Percentiles rank a stretch among this genome's conserved stretches.
These are phyloP conservation scores for Bombus balteatus DNA, from an alignment of 1,140 invertebrate genomes.

Conservation along the genomic window DNA sequence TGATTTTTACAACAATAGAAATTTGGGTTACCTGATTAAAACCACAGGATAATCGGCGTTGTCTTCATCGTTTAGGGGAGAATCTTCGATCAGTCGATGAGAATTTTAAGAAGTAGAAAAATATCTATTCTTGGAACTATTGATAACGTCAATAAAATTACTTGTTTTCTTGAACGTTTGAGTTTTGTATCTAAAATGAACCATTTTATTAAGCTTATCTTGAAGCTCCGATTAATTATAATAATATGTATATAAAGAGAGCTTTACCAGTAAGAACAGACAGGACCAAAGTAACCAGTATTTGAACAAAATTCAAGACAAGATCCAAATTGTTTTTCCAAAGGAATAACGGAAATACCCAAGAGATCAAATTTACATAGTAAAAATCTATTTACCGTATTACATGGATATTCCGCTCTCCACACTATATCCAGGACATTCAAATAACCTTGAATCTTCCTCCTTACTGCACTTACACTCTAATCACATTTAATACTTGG, in stretches of 20 bases:
- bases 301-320: too few species aligned
- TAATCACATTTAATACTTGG: background rate
- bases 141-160: too few species aligned
- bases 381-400: background rate
- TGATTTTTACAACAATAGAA: background rate
- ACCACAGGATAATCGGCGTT: background rate
- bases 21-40: background rate
- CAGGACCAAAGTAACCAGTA: too few species aligned
- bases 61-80: background rate
- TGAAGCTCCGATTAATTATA: too few species aligned
- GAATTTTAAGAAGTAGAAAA: background rate
- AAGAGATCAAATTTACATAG: conserved; percentile 1
- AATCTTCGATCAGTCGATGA: background rate
- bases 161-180: too few species aligned
- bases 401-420: background rate
- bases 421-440: background rate
- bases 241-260: too few species aligned
- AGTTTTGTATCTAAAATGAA: too few species aligned
- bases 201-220: too few species aligned
- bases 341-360: background rate
- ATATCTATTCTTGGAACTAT: too few species aligned
- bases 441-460: background rate
- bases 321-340: too few species aligned
- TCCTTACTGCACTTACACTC: background rate
- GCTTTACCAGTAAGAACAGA: too few species aligned